phyloP scores from a whole-genome alignment of 2,888 invertebrate genomes.

The Ellobium chinense region DNA sequence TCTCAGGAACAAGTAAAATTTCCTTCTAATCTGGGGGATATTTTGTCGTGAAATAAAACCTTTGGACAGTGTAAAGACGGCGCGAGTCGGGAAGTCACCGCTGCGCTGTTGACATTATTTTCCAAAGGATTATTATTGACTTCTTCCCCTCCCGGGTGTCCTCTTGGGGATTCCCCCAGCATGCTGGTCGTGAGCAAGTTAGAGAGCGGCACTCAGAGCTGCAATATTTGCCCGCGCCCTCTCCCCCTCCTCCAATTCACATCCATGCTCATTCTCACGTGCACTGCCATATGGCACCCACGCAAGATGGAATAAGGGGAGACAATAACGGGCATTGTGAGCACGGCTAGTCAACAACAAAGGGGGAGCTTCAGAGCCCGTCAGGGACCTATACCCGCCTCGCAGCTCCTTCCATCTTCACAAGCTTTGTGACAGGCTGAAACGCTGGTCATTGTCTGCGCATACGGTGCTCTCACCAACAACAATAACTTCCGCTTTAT shows the following conservation, averaged over 20 bases:
- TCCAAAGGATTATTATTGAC: slow-evolving; percentile 2
- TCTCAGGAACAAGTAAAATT: no score
- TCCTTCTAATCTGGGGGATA: no score
- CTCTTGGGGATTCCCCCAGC: background rate
- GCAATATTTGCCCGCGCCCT: slow-evolving; percentile 30
- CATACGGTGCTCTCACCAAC: background rate
- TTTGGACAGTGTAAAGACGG: slow-evolving; percentile 3
- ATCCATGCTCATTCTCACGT: slow-evolving; percentile 35
- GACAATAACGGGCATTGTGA: background rate
- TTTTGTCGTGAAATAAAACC: no score
- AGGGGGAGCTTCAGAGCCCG: slow-evolving; percentile 15
- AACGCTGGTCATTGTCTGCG: slow-evolving; percentile 4
- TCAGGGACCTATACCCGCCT: slow-evolving; percentile 19
- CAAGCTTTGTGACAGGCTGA: background rate
- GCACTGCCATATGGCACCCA: slow-evolving; percentile 39
- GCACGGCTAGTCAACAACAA: slow-evolving; percentile 18
- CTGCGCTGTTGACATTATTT: slow-evolving; percentile 20
- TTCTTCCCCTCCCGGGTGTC: background rate
- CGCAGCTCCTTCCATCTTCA: slow-evolving; percentile 20
- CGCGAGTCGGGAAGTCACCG: slow-evolving; percentile 5
- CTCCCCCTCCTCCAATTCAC: slow-evolving; percentile 6
- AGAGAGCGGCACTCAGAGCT: slow-evolving; percentile 9
- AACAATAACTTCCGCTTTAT: slow-evolving; percentile 27
- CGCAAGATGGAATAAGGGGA: slow-evolving; percentile 29
- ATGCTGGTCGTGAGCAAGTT: slow-evolving; percentile 10